Conservation (phyloP, 2,888 invertebrate species). For the Drosophila mercatorum region DNA sequence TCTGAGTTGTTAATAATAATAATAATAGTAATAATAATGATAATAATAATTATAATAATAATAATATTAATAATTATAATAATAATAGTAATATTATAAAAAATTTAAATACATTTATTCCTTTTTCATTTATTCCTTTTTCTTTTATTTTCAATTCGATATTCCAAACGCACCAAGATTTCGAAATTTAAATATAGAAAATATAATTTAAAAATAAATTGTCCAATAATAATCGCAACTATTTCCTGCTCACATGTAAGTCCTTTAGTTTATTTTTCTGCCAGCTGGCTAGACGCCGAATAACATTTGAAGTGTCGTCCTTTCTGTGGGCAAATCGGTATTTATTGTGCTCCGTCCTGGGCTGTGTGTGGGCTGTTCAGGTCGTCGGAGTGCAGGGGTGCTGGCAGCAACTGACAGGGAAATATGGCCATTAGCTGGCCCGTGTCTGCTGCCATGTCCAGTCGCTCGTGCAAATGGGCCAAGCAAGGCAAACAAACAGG, state of each 20-base stretch:
- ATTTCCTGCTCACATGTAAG: neutral
- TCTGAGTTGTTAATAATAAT: too few relatives aligned
- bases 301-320: neutral
- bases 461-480: constrained; percentile 27
- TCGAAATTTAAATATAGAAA: neutral
- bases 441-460: constrained; percentile 12
- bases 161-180: neutral
- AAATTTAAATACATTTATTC: too few relatives aligned
- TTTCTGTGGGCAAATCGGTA: constrained; percentile 1
- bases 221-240: neutral
- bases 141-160: neutral
- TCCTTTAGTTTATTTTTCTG: neutral
- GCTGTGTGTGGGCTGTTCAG: neutral
- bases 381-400: neutral
- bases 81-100: too few relatives aligned
- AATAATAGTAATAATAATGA: too few relatives aligned
- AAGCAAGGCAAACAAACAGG: constrained; percentile 52
- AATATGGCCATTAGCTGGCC: constrained; percentile 35
- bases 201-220: neutral
- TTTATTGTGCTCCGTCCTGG: constrained; percentile 4
- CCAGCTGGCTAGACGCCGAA: neutral
- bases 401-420: constrained; percentile 16
- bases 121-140: too few relatives aligned
- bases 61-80: too few relatives aligned
- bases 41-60: too few relatives aligned